phyloP scores from a whole-genome alignment of 1,140 invertebrate species.

The Homarus americanus region DNA sequence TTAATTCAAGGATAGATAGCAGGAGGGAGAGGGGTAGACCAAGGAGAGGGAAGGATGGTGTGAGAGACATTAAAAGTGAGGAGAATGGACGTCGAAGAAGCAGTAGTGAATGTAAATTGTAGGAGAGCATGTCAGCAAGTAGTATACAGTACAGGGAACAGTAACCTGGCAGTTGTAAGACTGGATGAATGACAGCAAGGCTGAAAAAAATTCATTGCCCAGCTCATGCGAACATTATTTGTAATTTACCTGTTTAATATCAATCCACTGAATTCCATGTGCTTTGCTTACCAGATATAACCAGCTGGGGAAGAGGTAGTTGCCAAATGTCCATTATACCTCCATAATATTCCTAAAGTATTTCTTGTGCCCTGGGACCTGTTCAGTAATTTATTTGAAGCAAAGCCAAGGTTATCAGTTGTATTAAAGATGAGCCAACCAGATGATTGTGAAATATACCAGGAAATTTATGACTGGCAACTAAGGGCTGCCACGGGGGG shows the following conservation, averaged over 20 bases:
- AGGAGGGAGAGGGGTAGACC: too few relatives aligned
- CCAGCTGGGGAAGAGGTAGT: neutral
- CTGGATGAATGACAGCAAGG: too few relatives aligned
- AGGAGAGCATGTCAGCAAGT: too few relatives aligned
- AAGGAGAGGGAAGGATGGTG: too few relatives aligned
- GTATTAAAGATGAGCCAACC: neutral
- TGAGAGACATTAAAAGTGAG: too few relatives aligned
- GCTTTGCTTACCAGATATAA: neutral
- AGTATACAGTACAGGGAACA: too few relatives aligned
- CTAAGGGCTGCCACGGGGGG: neutral
- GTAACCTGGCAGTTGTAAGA: too few relatives aligned
- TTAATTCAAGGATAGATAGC: too few relatives aligned
- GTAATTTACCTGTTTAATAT: neutral
- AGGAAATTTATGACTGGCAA: slow-evolving; percentile 7
- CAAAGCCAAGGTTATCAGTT: neutral
- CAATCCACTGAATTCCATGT: neutral
- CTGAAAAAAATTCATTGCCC: too few relatives aligned
- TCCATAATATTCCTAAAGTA: neutral
- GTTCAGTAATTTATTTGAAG: neutral
- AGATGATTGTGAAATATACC: neutral
- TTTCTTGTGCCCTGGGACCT: neutral
- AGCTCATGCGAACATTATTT: neutral
- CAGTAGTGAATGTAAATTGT: too few relatives aligned
- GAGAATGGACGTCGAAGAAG: too few relatives aligned
- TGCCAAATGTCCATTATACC: neutral